Evolutionary conservation across 2,797 vertebrate species (phyloP), one percentile per base, ranked within the genome.

Genomic region (Muscicapa striata): DNA sequence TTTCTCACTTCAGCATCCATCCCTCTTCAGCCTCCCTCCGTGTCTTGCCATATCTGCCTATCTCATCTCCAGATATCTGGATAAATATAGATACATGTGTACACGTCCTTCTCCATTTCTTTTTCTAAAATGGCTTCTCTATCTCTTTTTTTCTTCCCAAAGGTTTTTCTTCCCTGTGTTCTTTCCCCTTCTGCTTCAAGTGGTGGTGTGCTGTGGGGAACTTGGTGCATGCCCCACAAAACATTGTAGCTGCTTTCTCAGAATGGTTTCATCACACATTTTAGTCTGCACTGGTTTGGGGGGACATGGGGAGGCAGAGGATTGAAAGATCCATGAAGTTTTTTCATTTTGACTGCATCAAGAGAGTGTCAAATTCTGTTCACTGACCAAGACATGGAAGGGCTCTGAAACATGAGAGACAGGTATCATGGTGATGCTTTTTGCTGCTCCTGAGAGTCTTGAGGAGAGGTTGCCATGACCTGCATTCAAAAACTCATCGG

Each of bases 381-480:
- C 18, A 18, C 14, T 41, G 7, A 27, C 5, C 16, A 43, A 59
- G 30, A 40, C 0, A 0, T 51, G 29, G 16, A 52, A 66, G 11
- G 29, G 5, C 16, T 77, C 20, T 54, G 15, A 6, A 72, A 89
- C 49, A 5, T 29, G 48, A 68, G 16, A n/a, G 32, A 55, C 7
- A 2, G 13, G 5, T 24, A 29, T 54, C 12, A 6, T 51, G 13
- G 19, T 62, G 46, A 57, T 0, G 0, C 24, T 83, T 88, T 84
- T 69, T 78, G 20, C 29, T 89, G 55, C 48, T 76, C 15, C 38
- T 86, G 32, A 59, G 38, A 77, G 48, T n/a, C 61, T 84, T 3
- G 1, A 55, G 57, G 77, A 88, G 14, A 79, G 49, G 32, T 32
- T 84, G 16, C 11, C 3, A 0, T 62, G 46, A 52, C 38, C 27